phyloP scores from a whole-genome alignment of 2,888 invertebrate species.

The Scaptomyza polygonia region DNA sequence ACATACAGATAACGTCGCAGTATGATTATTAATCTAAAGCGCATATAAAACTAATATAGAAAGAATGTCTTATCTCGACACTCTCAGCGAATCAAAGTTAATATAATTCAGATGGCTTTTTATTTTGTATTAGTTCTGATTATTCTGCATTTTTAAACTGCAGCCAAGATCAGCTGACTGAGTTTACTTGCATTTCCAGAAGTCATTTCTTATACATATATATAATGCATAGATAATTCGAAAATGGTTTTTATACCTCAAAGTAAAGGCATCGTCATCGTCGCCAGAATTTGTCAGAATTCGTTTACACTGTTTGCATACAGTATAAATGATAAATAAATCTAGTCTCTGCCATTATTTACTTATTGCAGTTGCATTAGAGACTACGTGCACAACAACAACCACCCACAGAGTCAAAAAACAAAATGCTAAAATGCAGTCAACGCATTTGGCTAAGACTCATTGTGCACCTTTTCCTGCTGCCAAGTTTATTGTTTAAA shows the following conservation, averaged over 20 bases:
- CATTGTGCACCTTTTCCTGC: slow-evolving; percentile 39
- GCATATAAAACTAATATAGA: neutral
- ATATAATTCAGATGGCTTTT: neutral
- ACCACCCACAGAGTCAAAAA: slow-evolving; percentile 6
- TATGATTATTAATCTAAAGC: slow-evolving; percentile 8
- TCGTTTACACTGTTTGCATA: slow-evolving; percentile 16
- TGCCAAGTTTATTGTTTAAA: slow-evolving; percentile 72
- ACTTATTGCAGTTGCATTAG: slow-evolving; percentile 60
- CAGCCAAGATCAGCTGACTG: slow-evolving; percentile 12
- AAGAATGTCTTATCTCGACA: slow-evolving; percentile 4
- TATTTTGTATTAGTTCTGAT: neutral
- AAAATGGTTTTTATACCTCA: slow-evolving; percentile 2
- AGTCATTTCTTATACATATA: slow-evolving; percentile 17
- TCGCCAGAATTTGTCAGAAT: slow-evolving; percentile 19
- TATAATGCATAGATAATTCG: slow-evolving; percentile 2
- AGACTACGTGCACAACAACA: slow-evolving; percentile 56
- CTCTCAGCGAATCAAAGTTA: slow-evolving; percentile 7
- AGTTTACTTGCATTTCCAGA: slow-evolving; percentile 16
- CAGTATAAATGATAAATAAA: slow-evolving; percentile 41
- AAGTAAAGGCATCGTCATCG: slow-evolving; percentile 11
- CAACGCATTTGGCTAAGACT: slow-evolving; percentile 55
- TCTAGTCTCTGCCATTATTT: slow-evolving; percentile 66
- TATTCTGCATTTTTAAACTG: neutral
- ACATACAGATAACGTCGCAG: slow-evolving; percentile 15
- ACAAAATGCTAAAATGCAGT: slow-evolving; percentile 10